Evolutionary conservation across 2,888 invertebrate genomes (phyloP), one percentile per base, ranked within the genome.

Genomic region (Xylota sylvarum): DNA sequence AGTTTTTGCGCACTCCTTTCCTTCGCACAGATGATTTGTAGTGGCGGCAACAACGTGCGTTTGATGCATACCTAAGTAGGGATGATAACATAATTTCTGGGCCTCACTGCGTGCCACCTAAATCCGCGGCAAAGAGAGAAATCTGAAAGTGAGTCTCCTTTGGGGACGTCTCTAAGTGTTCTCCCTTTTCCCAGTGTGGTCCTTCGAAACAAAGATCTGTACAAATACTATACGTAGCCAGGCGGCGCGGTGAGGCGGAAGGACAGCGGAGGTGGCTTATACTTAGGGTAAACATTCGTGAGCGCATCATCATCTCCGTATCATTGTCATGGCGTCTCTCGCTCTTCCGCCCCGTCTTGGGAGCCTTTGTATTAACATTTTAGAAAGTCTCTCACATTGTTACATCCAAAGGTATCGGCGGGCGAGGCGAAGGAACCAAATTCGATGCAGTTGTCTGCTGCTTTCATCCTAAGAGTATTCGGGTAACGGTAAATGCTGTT

Each of bases 61-160:
- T 81, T 72, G 85, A 85, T 85, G 85, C 80, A 85, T 85, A 85
- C 85, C 70, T 77, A 85, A 85, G 85, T 72, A 81, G 76, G 70
- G 60, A 72, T 85, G 85, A 81, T 85, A 85, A 85, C 85, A 85
- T 81, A 81, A 81, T 85, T 72, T 58, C 76, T 17, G 73, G 40
- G 62, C 10, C 50, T 17, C 14, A 52, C 14, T 27, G 65, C 55
- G 69, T 40, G 40, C 30, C 55, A 50, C 10, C 40, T 40, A 73
- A 69, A 79, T 60, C 55, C 40, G 55, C 62, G 37, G 32, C 50
- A 32, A 67, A 73, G 52, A 74, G 73, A 69, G 81, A 67, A 72
- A 80, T 85, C 80, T 9, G 81, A 85, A 85, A 85, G 85, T 85
- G 85, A 85, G 72, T 85, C 81, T 80, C 67, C 70, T 76, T 60